These are phyloP conservation scores for Alosa sapidissima DNA, from an alignment of 2,797 vertebrate genomes.

Conservation along the genomic window DNA sequence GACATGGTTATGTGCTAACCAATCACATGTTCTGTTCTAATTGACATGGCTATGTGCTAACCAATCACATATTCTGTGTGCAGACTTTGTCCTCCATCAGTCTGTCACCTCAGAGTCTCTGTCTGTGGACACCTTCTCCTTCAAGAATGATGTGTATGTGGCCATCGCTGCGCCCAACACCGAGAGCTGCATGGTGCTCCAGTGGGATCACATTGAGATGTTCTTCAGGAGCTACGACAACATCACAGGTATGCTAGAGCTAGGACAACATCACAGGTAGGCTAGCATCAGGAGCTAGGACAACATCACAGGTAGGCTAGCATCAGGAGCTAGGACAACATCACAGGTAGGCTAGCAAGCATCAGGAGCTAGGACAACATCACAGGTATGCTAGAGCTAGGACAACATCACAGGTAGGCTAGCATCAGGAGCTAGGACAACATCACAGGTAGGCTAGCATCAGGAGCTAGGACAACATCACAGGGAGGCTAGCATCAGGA, in stretches of 20 bases:
- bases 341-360: conserved; percentile 80
- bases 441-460: no score
- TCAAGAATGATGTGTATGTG: conserved; percentile 95
- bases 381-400: background rate
- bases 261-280: background rate
- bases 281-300: background rate
- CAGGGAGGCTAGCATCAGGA: background rate
- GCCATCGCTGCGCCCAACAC: conserved; percentile 92
- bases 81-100: conserved; percentile 95
- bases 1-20: no score
- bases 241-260: conserved; percentile 62
- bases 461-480: background rate
- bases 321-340: conserved; percentile 95
- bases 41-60: no score
- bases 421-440: background rate
- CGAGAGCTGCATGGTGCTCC: conserved; percentile 95
- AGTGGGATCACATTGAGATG: conserved; percentile 99
- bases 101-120: conserved; percentile 89
- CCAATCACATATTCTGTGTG: background rate
- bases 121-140: conserved; percentile 92
- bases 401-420: conserved; percentile 93
- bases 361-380: background rate
- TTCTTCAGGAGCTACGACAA: conserved; percentile 98
- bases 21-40: no score
- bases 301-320: no score